Base-by-base conservation (phyloP, 2,888 invertebrate species). In the Cremastobaeus sp. region DNA sequence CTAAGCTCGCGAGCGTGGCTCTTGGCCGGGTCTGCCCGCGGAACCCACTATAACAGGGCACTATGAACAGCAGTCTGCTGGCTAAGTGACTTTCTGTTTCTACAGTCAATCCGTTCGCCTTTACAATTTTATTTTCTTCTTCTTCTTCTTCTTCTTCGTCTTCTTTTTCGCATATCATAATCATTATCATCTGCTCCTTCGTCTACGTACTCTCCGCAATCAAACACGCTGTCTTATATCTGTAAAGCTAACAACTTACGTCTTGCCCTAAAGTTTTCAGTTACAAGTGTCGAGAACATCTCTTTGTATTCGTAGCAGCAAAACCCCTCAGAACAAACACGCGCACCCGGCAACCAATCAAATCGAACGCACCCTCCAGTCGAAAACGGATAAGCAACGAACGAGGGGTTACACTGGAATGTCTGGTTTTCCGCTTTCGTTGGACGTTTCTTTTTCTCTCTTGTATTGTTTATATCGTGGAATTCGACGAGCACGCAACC, bases 11-110 rank as follows among this genome's bases (percentile, higher is more conserved):
- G 39, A 32, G 57, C 70, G 65, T 57, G 54, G 62, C 62, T 57
- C 76, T 76, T 78, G 76, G 80, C 76, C 78, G 37, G 32, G 77
- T 86, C 86, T 85, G 85, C 84, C 86, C 82, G 80, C 78, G 82
- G 83, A 83, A 84, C 84, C 86, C 85, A 82, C 86, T 86, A 85
- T 87, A 86, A 87, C 86, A 86, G 86, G 86, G 85, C 86, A 86
- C 85, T 86, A 86, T 86, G 83, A 86, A 87, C 86, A 87, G 86
- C 86, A 85, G 84, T 87, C 81, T 83, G 85, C 84, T 85, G 86
- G 84, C 86, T 85, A 85, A 84, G 84, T 85, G 85, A 86, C 83
- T 86, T 85, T 85, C 83, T 83, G 81, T 86, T 83, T 84, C 83
- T 83, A 83, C 84, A 85, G 80, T 85, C 82, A 79, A 82, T 81